Evolutionary conservation across 2,113 vertebrate species (phyloP).

Genomic region (Nymphicus hollandicus): DNA sequence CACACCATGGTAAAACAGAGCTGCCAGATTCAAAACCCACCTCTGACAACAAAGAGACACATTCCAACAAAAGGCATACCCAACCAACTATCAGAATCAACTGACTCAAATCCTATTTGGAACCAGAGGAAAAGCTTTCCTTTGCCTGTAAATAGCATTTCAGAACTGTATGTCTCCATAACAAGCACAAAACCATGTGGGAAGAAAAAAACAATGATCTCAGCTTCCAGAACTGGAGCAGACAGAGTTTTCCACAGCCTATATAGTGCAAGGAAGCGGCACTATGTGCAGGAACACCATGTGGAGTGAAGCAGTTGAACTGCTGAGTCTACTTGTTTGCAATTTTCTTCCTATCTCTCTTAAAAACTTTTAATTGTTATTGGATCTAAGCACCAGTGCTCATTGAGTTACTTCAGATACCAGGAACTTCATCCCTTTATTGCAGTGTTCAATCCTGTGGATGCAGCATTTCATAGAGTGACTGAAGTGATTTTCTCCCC

Average conservation of each 20-base stretch:
- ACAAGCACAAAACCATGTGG: neutral
- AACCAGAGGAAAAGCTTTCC: neutral
- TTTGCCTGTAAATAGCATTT: neutral
- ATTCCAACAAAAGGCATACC: neutral
- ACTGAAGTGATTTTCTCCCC: neutral
- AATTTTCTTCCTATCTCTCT: neutral
- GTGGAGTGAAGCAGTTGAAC: neutral
- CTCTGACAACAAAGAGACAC: neutral
- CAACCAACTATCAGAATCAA: neutral
- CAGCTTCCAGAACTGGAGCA: neutral
- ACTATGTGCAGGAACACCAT: rapidly evolving
- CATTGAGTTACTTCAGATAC: neutral
- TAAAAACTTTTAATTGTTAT: neutral
- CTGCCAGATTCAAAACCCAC: neutral
- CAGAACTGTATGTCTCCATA: neutral
- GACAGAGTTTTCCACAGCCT: neutral
- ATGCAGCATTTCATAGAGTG: neutral
- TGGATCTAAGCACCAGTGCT: neutral
- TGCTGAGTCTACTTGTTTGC: neutral
- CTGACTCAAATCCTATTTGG: neutral
- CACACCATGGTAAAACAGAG: neutral
- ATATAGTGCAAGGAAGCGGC: neutral
- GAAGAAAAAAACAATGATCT: neutral
- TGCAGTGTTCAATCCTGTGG: neutral
- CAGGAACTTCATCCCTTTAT: neutral